These are phyloP conservation scores for Tipula helvola DNA, from an alignment of 2,888 invertebrate genomes.

Conservation along the genomic window DNA sequence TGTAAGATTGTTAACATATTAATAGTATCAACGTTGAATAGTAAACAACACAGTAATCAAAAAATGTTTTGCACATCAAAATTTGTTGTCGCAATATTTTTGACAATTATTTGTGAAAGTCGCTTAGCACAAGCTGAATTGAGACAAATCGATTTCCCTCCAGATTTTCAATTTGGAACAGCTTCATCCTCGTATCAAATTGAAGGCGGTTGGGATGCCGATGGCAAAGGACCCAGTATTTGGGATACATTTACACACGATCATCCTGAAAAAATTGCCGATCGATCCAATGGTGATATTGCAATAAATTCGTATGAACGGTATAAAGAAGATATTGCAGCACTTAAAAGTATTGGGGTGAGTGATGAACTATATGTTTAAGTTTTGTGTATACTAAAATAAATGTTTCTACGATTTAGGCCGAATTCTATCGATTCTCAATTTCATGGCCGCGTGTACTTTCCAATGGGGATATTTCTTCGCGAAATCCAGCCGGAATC, in stretches of 20 bases:
- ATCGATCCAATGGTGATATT: conserved; percentile 38
- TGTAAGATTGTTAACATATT: too few species aligned
- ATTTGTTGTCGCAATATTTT: too few species aligned
- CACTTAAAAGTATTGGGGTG: conserved; percentile 38
- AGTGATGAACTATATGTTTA: background rate
- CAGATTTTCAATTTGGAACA: background rate
- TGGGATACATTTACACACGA: conserved; percentile 31
- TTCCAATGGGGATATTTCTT: conserved; percentile 41
- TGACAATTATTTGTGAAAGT: too few species aligned
- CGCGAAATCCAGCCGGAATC: conserved; percentile 46
- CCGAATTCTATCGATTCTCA: conserved; percentile 40
- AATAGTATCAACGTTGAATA: too few species aligned
- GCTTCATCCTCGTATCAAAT: conserved; percentile 32
- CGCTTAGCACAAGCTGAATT: too few species aligned
- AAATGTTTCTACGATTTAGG: background rate
- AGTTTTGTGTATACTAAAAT: background rate
- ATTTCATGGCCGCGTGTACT: conserved; percentile 52
- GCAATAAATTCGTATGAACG: conserved; percentile 45
- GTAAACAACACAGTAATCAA: too few species aligned
- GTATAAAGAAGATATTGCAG: conserved; percentile 40
- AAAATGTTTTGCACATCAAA: too few species aligned
- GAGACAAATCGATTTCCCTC: background rate
- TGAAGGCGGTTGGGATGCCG: conserved; percentile 46
- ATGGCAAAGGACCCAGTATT: conserved; percentile 35
- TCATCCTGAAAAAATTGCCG: conserved; percentile 25